phyloP scores from a whole-genome alignment of 35 echinoderm and acorn worm species.

The Holothuria glaberrima region DNA sequence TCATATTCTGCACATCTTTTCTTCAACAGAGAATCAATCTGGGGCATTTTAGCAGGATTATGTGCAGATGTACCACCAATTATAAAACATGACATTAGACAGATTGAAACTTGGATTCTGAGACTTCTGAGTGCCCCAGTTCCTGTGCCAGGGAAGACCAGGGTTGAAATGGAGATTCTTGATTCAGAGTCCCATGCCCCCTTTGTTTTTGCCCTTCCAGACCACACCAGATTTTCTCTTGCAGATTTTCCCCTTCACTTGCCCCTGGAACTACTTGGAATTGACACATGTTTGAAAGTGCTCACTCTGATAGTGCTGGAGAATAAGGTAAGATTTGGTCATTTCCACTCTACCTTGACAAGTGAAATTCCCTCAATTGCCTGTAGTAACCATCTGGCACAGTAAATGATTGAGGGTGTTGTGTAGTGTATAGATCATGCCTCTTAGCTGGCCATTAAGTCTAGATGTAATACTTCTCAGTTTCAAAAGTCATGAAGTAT shows the following conservation, averaged over 20 bases:
- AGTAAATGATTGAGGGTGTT: no score
- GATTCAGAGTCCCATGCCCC: slow-evolving; percentile 70
- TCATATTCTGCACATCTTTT: not conserved
- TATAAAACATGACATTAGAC: slow-evolving; percentile 88
- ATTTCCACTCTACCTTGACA: no score
- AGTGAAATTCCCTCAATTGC: no score
- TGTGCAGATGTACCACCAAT: slow-evolving; percentile 87
- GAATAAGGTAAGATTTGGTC: slow-evolving; percentile 76
- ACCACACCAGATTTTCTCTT: slow-evolving; percentile 95
- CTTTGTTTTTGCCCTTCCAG: slow-evolving; percentile 88
- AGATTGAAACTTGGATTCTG: slow-evolving; percentile 99
- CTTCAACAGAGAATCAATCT: slow-evolving; percentile 89
- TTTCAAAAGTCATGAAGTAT: no score
- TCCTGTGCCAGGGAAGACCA: slow-evolving; percentile 92
- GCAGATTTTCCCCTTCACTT: slow-evolving; percentile 96
- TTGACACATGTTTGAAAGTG: slow-evolving; percentile 95
- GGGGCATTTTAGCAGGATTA: slow-evolving; percentile 92
- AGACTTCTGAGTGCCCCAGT: slow-evolving; percentile 91
- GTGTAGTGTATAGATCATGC: no score
- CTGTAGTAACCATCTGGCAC: no score
- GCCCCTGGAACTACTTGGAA: slow-evolving; percentile 91
- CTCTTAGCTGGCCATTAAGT: no score
- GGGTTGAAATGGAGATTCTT: slow-evolving; percentile 90
- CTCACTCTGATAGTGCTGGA: slow-evolving; percentile 92
- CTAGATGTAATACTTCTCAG: no score